Conservation (phyloP, 2,113 vertebrate species). For the Phalacrocorax pelagicus region DNA sequence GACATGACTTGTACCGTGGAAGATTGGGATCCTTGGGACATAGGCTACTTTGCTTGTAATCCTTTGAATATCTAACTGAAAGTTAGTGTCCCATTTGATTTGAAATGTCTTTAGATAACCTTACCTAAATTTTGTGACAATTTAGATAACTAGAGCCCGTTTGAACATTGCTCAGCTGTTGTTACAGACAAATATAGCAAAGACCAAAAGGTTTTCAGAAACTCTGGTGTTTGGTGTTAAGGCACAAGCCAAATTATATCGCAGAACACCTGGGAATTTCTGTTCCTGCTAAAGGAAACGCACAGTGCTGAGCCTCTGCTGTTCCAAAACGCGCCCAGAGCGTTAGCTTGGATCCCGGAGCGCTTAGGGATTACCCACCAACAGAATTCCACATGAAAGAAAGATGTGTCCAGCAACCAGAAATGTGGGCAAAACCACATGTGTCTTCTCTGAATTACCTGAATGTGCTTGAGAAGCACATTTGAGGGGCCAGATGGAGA, state of each 20-base stretch:
- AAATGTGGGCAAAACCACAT: not conserved
- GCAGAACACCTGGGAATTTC: not conserved
- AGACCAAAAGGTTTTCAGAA: not conserved
- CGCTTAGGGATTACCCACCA: not conserved
- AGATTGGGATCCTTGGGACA: not conserved
- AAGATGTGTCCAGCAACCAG: not conserved
- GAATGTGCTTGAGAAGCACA: accelerated
- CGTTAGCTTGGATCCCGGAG: not conserved
- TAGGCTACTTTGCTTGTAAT: not conserved
- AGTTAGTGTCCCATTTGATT: not conserved
- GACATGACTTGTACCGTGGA: not conserved
- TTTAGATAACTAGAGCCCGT: not conserved
- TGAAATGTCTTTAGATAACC: not conserved
- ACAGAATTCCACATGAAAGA: accelerated
- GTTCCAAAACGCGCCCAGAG: not conserved
- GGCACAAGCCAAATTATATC: not conserved
- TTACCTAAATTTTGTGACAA: not conserved
- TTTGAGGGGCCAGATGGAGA: not conserved
- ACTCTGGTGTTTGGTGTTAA: not conserved
- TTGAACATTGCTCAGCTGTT: not conserved
- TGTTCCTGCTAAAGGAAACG: not conserved
- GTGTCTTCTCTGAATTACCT: not conserved
- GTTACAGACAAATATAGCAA: not conserved
- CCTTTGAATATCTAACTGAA: too few species aligned
- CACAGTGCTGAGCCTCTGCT: not conserved